Conservation (phyloP, 2,113 vertebrate genomes). For the Ginglymostoma cirratum region DNA sequence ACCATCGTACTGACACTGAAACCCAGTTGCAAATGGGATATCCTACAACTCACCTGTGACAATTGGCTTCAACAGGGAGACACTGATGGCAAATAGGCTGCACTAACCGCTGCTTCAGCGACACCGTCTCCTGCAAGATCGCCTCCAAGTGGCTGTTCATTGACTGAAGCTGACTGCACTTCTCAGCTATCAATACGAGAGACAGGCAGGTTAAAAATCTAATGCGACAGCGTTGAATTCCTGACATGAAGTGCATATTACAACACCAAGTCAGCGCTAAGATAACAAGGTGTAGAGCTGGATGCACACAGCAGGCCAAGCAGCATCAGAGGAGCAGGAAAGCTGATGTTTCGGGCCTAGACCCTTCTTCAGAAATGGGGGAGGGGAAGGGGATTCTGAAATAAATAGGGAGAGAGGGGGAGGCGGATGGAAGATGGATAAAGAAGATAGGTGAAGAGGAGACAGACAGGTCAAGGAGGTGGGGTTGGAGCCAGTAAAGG, state of each 20-base stretch:
- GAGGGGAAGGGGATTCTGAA: too few species aligned
- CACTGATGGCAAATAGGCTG: constrained; percentile 66
- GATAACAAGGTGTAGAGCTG: too few species aligned
- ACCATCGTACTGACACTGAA: background rate
- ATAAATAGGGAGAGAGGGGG: too few species aligned
- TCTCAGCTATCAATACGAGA: constrained; percentile 56
- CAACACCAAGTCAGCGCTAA: background rate
- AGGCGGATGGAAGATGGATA: too few species aligned
- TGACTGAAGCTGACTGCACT: constrained; percentile 63
- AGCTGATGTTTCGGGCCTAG: too few species aligned
- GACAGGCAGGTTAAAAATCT: constrained; percentile 37
- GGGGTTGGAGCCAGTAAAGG: too few species aligned
- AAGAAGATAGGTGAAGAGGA: too few species aligned
- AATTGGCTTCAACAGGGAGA: constrained; percentile 70
- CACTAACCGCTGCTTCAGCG: constrained; percentile 69
- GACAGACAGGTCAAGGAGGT: too few species aligned
- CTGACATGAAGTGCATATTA: background rate
- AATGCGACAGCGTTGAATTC: constrained; percentile 29
- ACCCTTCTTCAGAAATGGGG: too few species aligned
- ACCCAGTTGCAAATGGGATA: background rate
- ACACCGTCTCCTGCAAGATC: constrained; percentile 66
- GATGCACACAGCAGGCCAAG: too few species aligned
- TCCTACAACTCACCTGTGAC: constrained; percentile 63
- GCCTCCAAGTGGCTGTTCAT: constrained; percentile 76
- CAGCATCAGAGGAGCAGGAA: too few species aligned